A percentile compares a stretch with the other conserved stretches of the same genome.
Conservation (phyloP, 1,140 invertebrate species). For the Metaphire vulgaris region DNA sequence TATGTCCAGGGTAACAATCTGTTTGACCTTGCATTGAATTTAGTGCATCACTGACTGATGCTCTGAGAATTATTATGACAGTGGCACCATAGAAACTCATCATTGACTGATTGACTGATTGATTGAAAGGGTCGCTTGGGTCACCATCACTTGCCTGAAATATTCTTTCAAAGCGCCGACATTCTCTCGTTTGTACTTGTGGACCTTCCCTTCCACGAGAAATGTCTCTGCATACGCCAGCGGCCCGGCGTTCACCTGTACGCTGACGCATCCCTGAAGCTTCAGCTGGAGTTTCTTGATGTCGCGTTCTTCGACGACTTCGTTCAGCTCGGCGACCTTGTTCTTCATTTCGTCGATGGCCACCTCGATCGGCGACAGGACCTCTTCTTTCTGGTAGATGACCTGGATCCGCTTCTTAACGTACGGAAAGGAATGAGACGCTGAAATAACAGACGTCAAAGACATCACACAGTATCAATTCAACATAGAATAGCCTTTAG, state of each 20-base stretch:
- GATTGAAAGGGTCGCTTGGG: conserved; percentile 20
- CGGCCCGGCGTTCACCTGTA: conserved; percentile 91
- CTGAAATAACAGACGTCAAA: conserved; percentile 36
- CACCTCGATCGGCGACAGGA: conserved; percentile 84
- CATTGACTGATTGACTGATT: not conserved
- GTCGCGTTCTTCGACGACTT: conserved; percentile 72
- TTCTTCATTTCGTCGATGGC: conserved; percentile 85
- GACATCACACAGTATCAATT: not conserved
- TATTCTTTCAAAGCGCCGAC: conserved; percentile 17
- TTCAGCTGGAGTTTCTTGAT: conserved; percentile 81
- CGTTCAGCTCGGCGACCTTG: conserved; percentile 71
- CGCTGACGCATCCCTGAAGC: conserved; percentile 77
- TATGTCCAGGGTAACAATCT: not conserved
- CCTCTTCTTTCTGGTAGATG: conserved; percentile 64
- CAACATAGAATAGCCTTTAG: too few relatives aligned
- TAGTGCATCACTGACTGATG: not conserved
- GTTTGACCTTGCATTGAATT: conserved; percentile 1
- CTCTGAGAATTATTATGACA: not conserved
- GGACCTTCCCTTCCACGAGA: conserved; percentile 57
- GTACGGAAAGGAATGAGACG: conserved; percentile 69
- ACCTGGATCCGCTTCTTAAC: conserved; percentile 80
- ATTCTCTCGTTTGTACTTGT: conserved; percentile 10
- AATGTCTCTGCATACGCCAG: conserved; percentile 85
- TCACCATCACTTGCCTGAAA: conserved; percentile 21
- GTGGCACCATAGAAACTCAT: conserved; percentile 9